Conservation (phyloP, 2,113 vertebrate genomes). For the Vulpes lagopus region DNA sequence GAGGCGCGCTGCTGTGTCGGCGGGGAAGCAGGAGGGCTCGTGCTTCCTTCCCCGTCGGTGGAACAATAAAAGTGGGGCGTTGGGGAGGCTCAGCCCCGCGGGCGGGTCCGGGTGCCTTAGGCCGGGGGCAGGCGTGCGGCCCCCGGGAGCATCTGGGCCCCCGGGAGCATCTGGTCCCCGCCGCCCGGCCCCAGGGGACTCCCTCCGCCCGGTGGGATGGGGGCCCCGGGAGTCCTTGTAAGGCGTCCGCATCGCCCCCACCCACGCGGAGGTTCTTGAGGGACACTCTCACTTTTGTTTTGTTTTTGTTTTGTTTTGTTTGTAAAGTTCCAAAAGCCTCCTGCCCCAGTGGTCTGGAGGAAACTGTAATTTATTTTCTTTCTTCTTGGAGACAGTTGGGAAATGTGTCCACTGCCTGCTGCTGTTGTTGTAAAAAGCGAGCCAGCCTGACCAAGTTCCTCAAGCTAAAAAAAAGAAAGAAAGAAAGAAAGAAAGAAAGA, state of each 20-base stretch:
- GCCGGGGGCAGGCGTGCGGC: not conserved
- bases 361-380: slow-evolving; percentile 64
- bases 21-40: not conserved
- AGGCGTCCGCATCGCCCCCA: not conserved
- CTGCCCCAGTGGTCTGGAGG: slow-evolving; percentile 24
- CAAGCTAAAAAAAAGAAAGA: not conserved
- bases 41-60: not conserved
- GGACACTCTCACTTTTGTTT: not conserved
- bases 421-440: slow-evolving; percentile 60
- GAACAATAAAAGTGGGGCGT: not conserved
- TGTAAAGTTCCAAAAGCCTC: slow-evolving; percentile 37
- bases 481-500: not conserved
- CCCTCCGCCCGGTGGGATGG: not conserved
- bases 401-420: slow-evolving; percentile 34
- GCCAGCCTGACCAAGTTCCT: slow-evolving; percentile 54
- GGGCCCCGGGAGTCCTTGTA: not conserved
- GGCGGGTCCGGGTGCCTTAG: not conserved
- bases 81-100: not conserved
- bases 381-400: slow-evolving; percentile 47
- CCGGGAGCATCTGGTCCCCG: not conserved
- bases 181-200: not conserved
- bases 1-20: not conserved
- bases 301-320: not conserved
- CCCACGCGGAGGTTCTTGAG: not conserved
- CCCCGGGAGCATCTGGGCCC: not conserved